A percentile compares a stretch with the other conserved stretches of the same genome.
These are phyloP conservation scores for Netelia melanura DNA, from an alignment of 2,888 invertebrate species.

Conservation along the genomic window DNA sequence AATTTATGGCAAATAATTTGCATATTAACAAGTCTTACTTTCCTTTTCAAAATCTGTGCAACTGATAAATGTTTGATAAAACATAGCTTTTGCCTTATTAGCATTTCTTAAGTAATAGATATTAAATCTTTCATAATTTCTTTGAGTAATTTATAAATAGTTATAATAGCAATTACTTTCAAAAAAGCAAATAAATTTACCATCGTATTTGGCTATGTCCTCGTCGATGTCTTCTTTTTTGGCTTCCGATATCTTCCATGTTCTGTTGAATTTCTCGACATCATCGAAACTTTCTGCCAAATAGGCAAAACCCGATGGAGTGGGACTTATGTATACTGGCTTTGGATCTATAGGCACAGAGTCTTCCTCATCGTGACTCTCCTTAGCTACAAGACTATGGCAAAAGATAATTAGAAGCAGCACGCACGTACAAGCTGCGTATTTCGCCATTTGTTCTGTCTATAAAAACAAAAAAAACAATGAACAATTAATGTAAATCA, in stretches of 20 bases:
- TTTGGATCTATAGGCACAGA: conserved; percentile 64
- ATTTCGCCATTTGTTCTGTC: conserved; percentile 78
- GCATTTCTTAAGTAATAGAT: no score
- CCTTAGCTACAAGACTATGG: conserved; percentile 68
- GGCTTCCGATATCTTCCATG: conserved; percentile 95
- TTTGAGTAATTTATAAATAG: no score
- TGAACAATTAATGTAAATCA: conserved; percentile 26
- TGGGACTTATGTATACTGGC: conserved; percentile 89
- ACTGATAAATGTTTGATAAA: no score
- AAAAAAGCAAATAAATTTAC: conserved; percentile 82
- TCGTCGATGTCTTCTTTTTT: conserved; percentile 96
- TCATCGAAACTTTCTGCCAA: conserved; percentile 96
- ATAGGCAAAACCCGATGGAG: conserved; percentile 87
- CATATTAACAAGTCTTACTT: no score
- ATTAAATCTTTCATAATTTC: no score
- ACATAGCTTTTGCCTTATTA: no score
- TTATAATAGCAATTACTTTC: no score
- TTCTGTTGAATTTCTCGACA: conserved; percentile 89
- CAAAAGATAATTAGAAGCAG: conserved; percentile 70
- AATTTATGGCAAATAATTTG: no score
- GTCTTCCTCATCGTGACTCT: conserved; percentile 71
- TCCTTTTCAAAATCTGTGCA: no score
- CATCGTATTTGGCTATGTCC: conserved; percentile 97
- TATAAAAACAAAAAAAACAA: conserved; percentile 60
- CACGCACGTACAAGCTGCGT: conserved; percentile 68